phyloP scores from a whole-genome alignment of 2,888 invertebrate species.

The Pandemis heparana region DNA sequence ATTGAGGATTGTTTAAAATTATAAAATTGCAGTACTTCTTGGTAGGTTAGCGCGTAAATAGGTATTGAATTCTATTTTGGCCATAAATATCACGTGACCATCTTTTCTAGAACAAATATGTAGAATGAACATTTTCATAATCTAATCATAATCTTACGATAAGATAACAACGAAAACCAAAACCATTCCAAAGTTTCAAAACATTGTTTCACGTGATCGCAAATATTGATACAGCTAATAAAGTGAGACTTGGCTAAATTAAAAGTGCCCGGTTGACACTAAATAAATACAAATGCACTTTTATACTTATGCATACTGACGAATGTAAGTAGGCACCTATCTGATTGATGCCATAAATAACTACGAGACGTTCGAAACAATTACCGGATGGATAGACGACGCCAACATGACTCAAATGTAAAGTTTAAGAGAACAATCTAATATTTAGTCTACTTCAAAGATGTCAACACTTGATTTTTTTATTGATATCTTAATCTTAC shows the following conservation, averaged over 20 bases:
- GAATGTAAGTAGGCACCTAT: background rate
- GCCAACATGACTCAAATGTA: background rate
- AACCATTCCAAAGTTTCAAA: background rate
- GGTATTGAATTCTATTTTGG: background rate
- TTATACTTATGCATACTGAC: background rate
- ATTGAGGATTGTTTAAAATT: too few species aligned
- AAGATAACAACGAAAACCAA: background rate
- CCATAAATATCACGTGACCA: background rate
- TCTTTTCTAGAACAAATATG: constrained; percentile 20
- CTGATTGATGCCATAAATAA: background rate
- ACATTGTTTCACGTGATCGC: background rate
- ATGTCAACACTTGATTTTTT: background rate
- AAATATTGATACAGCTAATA: constrained; percentile 11
- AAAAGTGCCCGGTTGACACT: background rate
- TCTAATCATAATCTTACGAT: background rate
- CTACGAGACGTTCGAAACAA: background rate
- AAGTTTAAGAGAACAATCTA: background rate
- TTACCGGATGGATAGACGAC: background rate
- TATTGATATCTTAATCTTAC: too few species aligned
- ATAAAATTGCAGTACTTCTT: too few species aligned
- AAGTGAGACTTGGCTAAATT: background rate
- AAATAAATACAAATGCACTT: background rate
- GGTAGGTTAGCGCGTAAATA: too few species aligned
- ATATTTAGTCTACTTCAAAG: background rate
- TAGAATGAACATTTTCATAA: background rate